These are phyloP conservation scores for Merops nubicus DNA, from an alignment of 2,113 vertebrate species.

Conservation along the genomic window DNA sequence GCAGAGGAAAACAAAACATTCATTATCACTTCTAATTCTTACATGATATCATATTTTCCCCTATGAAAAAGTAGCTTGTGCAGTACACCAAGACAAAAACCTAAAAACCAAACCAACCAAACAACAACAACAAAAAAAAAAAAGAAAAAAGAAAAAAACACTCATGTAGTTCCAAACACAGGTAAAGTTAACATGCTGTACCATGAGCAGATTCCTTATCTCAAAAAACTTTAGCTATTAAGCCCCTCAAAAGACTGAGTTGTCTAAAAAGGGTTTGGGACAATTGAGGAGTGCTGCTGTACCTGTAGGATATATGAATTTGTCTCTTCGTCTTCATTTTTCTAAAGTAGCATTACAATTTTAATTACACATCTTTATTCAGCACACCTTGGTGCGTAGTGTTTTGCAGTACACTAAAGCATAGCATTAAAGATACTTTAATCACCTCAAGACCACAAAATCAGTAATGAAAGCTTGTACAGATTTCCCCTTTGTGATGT, in stretches of 20 bases:
- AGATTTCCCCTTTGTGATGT: background rate
- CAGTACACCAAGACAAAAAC: background rate
- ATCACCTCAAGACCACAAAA: background rate
- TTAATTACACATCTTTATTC: background rate
- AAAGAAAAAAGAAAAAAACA: background rate
- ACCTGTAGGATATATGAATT: background rate
- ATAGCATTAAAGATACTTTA: background rate
- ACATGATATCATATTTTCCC: background rate
- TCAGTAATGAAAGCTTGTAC: background rate
- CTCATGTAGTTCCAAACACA: background rate
- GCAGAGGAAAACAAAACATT: background rate
- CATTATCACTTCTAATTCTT: background rate
- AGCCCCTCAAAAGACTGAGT: background rate
- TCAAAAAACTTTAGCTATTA: background rate
- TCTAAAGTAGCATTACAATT: background rate
- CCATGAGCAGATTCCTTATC: background rate
- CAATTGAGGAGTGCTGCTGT: background rate
- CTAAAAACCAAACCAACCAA: too few relatives aligned
- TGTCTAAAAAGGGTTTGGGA: background rate
- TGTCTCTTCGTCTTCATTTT: background rate
- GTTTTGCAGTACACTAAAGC: background rate
- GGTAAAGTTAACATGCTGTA: background rate
- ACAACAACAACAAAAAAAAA: background rate
- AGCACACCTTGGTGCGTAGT: background rate
- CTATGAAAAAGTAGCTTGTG: background rate